Evolutionary conservation across 2,797 vertebrate genomes (phyloP).

Genomic region (Aplochiton taeniatus): DNA sequence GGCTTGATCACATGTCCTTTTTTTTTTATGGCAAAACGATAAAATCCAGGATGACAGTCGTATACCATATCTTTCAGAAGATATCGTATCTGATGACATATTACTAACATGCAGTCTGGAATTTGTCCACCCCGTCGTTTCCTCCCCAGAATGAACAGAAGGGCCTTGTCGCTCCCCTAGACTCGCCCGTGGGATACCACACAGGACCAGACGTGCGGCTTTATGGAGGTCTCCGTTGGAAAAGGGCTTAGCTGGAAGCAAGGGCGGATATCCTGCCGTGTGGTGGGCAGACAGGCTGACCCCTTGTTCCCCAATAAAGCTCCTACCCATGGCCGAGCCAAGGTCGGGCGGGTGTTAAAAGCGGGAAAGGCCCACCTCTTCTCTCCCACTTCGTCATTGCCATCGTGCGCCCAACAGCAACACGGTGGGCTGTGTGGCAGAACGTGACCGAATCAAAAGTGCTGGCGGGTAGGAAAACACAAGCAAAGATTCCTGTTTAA

Average conservation of each 20-base stretch:
- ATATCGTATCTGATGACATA: background rate
- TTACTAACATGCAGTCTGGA: background rate
- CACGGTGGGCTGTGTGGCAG: constrained; percentile 55
- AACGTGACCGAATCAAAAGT: constrained; percentile 63
- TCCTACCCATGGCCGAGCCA: constrained; percentile 46
- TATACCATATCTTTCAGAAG: too few relatives aligned
- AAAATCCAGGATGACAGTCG: too few relatives aligned
- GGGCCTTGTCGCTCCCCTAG: background rate
- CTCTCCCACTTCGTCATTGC: constrained; percentile 69
- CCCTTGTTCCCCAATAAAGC: constrained; percentile 54
- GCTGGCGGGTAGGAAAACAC: constrained; percentile 57
- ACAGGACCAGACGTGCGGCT: background rate
- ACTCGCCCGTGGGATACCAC: background rate
- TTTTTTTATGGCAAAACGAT: too few relatives aligned
- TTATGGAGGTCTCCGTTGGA: constrained; percentile 33
- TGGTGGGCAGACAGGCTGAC: constrained; percentile 61
- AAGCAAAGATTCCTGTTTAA: constrained; percentile 34
- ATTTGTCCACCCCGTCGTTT: constrained; percentile 11
- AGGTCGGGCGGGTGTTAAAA: constrained; percentile 50
- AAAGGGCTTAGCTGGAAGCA: constrained; percentile 38
- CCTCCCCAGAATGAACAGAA: constrained; percentile 10
- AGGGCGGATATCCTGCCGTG: constrained; percentile 55
- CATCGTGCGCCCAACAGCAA: constrained; percentile 62
- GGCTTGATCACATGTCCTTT: background rate
- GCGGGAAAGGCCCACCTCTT: constrained; percentile 70